A percentile compares a stretch with the other conserved stretches of the same genome.
phyloP scores from a whole-genome alignment of 2,888 invertebrate genomes.

The Aphodius sticticus region DNA sequence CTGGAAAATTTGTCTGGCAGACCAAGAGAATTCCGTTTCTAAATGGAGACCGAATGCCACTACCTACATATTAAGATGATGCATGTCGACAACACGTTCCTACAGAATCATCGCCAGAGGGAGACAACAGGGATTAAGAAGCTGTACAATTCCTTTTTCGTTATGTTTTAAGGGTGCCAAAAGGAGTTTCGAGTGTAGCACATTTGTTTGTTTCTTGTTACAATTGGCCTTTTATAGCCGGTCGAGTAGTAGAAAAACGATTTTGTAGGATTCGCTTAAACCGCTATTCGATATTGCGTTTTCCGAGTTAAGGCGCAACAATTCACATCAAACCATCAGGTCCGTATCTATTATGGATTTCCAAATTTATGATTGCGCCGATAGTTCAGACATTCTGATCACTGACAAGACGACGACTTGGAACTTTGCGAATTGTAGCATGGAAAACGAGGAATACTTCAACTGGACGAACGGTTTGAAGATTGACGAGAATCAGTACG shows the following conservation, averaged over 20 bases:
- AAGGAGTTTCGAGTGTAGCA: constrained; percentile 48
- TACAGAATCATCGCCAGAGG: constrained; percentile 83
- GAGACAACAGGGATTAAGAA: constrained; percentile 88
- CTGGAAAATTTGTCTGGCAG: background rate
- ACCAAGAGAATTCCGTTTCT: constrained; percentile 13
- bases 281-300: too few species aligned
- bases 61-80: constrained; percentile 66
- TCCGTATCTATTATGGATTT: constrained; percentile 58
- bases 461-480: constrained; percentile 56
- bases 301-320: background rate
- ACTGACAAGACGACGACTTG: constrained; percentile 40
- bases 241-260: constrained; percentile 22
- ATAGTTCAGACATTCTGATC: constrained; percentile 51
- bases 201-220: constrained; percentile 10
- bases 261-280: constrained; percentile 11
- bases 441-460: constrained; percentile 58
- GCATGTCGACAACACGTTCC: constrained; percentile 76
- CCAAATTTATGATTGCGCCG: constrained; percentile 54
- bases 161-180: constrained; percentile 77
- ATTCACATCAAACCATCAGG: background rate
- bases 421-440: constrained; percentile 52
- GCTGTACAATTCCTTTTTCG: constrained; percentile 87
- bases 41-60: constrained; percentile 59
- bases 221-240: background rate
- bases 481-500: constrained; percentile 50